phyloP scores from a whole-genome alignment of 2,888 invertebrate species.

The Drosophila hawaiiensis region DNA sequence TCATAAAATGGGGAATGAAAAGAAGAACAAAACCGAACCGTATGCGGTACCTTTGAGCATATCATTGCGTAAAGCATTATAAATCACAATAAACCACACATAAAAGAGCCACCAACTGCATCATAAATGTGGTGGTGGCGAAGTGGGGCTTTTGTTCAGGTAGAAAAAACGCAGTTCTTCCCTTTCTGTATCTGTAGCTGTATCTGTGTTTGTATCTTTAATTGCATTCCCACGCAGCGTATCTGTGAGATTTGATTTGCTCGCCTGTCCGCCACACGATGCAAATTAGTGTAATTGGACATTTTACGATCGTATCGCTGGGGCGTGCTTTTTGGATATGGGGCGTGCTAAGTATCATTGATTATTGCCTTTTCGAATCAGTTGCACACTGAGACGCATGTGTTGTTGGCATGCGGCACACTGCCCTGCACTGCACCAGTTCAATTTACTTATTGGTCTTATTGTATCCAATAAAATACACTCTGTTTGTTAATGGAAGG shows the following conservation, averaged over 20 bases:
- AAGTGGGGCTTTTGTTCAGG: not conserved
- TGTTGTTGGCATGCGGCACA: slow-evolving; percentile 1
- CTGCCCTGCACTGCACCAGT: not conserved
- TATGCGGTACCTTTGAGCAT: slow-evolving; percentile 33
- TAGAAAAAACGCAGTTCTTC: not conserved
- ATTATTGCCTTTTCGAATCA: slow-evolving; percentile 9
- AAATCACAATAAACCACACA: slow-evolving; percentile 43
- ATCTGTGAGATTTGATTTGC: slow-evolving; percentile 43
- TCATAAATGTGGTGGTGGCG: slow-evolving; percentile 13
- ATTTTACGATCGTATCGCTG: slow-evolving; percentile 48
- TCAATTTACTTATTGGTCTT: not conserved
- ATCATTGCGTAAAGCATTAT: slow-evolving; percentile 38
- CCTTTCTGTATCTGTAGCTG: not conserved
- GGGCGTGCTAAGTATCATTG: slow-evolving; percentile 13
- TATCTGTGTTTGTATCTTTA: slow-evolving; percentile 25
- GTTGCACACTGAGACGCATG: too few species aligned
- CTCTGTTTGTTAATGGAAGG: not conserved
- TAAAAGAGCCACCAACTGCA: slow-evolving; percentile 31
- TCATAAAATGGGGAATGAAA: slow-evolving; percentile 4
- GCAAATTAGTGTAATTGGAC: slow-evolving; percentile 71
- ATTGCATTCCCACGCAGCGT: slow-evolving; percentile 64
- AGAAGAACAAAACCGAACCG: not conserved
- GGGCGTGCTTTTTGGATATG: slow-evolving; percentile 13
- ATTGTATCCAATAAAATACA: not conserved
- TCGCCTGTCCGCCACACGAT: slow-evolving; percentile 41